Percentiles rank a stretch among this genome's conserved stretches.
Conservation (phyloP, 2,888 invertebrate genomes). For the Drosophila antonietae region DNA sequence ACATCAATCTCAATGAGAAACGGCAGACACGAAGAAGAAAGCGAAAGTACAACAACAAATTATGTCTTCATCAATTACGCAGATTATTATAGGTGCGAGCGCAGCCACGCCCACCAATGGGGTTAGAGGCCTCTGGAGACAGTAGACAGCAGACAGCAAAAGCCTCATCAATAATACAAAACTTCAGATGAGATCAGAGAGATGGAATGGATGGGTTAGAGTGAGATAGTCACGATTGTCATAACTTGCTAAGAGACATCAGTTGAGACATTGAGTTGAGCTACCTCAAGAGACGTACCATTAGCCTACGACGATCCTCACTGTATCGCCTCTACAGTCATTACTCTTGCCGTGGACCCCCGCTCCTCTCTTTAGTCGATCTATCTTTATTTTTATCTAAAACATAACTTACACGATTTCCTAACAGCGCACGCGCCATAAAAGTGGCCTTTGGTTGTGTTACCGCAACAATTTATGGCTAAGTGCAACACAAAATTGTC, state of each 20-base stretch:
- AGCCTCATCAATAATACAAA: conserved; percentile 9
- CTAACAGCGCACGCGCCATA: conserved; percentile 70
- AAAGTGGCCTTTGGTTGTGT: conserved; percentile 37
- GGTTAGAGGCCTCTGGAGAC: conserved; percentile 35
- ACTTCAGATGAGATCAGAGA: conserved; percentile 1
- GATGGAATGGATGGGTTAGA: background rate
- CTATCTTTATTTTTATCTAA: background rate
- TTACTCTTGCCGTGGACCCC: background rate
- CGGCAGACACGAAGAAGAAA: conserved; percentile 33
- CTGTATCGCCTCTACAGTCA: background rate
- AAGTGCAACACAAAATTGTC: conserved; percentile 56
- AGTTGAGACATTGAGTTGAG: no score
- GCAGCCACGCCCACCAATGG: conserved; percentile 40
- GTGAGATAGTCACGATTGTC: background rate
- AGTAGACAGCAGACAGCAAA: background rate
- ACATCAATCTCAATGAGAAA: conserved; percentile 14
- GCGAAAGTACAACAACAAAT: conserved; percentile 36
- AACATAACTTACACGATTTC: conserved; percentile 68
- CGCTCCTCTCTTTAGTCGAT: background rate
- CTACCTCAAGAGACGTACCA: conserved; percentile 19
- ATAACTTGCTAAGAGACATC: background rate
- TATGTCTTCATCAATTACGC: conserved; percentile 44
- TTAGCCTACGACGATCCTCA: background rate
- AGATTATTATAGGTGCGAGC: conserved; percentile 34
- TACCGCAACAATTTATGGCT: conserved; percentile 61